Base-by-base conservation (phyloP, 2,113 vertebrate species). In the Cyphotilapia sp. region DNA sequence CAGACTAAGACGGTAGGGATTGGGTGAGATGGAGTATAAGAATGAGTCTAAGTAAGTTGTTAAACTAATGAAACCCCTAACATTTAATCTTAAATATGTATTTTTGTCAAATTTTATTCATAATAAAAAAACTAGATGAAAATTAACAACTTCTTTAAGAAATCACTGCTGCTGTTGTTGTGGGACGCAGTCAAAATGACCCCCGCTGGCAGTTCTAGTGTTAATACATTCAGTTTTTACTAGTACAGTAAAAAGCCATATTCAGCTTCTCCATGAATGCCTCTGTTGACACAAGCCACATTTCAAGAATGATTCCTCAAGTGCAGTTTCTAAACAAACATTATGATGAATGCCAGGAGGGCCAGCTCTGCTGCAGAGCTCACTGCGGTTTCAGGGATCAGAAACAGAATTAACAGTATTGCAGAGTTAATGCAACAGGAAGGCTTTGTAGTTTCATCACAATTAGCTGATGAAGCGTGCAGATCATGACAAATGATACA, bases 341-440 rank as follows among this genome's bases (percentile, higher is more conserved):
- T 6, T 69, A 22, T 1, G 63, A 71, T 71, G 63, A 71, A 42
- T 8, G 63, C 19, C 35, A 71, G 63, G 63, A 69, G 11, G n/a
- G n/a, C 35, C 63, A 69, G 11, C 35, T 40, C 63, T 69, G 63
- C 63, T 40, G 63, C 63, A 71, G 35, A 24, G 35, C 4, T 40
- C n/a, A 42, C 35, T 71, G 7, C 0, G 0, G 12, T 42, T 71
- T 42, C 63, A 71, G 35, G 12, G n/a, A 71, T 71, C 22, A 4
- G 35, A 42, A 40, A 0, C 4, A 14, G n/a, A 40, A 24, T 66
- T 22, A 22, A 69, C 33, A 2, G 35, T 24, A 24, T 14, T 14
- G 3, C n/a, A 71, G 35, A 71, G 7, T 69, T 40, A 69, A 69
- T 13, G 19, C 61, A 69, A 69, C n/a, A 40, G 35, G 33, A 40